Evolutionary conservation across 2,888 invertebrate genomes (phyloP).

Genomic region (Cataglyphis rosenhaueri): DNA sequence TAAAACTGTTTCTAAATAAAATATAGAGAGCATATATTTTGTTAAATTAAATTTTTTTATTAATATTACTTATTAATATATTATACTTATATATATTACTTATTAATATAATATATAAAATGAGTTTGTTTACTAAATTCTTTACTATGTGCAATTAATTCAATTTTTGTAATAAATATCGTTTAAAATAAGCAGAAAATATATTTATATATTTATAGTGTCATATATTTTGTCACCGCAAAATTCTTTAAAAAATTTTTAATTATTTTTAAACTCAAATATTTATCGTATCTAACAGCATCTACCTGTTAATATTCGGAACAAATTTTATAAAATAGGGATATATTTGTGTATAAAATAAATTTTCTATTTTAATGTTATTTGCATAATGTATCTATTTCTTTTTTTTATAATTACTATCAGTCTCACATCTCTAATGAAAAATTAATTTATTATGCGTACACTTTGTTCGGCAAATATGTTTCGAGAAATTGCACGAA

Average conservation of each 20-base stretch:
- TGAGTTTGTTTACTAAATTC: neutral
- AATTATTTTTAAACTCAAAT: neutral
- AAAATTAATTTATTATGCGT: neutral
- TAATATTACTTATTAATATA: neutral
- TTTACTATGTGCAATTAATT: neutral
- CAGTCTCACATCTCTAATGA: conserved; percentile 30
- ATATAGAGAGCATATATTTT: neutral
- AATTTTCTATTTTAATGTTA: neutral
- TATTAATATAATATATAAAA: neutral
- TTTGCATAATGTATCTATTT: neutral
- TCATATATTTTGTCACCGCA: neutral
- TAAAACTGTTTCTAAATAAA: neutral
- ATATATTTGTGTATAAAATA: neutral
- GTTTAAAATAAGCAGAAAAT: neutral
- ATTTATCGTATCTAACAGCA: neutral
- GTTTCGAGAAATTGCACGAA: neutral
- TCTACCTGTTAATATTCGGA: neutral
- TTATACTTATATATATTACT: neutral
- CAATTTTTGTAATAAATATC: neutral
- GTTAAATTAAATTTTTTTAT: neutral
- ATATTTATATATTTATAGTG: neutral
- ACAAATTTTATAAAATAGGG: neutral
- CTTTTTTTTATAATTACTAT: neutral
- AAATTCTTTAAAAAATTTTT: neutral
- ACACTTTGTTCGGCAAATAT: neutral